Conservation (phyloP, 1,140 invertebrate genomes). For the Doryteuthis pealeii region DNA sequence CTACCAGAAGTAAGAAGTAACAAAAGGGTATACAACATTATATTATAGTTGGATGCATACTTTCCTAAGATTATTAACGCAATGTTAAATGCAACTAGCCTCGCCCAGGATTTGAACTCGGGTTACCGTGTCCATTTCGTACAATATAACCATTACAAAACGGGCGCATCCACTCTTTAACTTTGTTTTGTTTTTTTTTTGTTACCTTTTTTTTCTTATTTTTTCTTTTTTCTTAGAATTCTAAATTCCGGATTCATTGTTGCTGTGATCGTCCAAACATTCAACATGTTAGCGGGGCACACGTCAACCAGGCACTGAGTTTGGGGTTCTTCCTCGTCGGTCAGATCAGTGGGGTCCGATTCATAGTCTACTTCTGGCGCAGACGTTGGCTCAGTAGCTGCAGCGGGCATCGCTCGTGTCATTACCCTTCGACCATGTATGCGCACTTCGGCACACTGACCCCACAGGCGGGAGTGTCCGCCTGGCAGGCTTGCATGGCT, state of each 20-base stretch:
- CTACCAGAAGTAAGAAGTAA: too few species aligned
- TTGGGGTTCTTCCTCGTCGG: conserved; percentile 65
- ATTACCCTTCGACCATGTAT: conserved; percentile 29
- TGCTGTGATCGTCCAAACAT: conserved; percentile 37
- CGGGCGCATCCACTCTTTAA: too few species aligned
- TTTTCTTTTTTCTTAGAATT: too few species aligned
- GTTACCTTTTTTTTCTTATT: too few species aligned
- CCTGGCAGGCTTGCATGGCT: conserved; percentile 73
- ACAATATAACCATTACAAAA: too few species aligned
- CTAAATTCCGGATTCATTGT: conserved; percentile 39
- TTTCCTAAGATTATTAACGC: too few species aligned
- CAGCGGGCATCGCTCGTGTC: conserved; percentile 35
- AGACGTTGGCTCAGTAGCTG: conserved; percentile 43
- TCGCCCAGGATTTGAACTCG: too few species aligned
- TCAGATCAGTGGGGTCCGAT: conserved; percentile 74
- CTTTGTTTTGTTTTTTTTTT: too few species aligned
- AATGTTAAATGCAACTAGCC: too few species aligned
- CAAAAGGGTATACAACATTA: too few species aligned
- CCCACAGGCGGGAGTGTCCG: conserved; percentile 32
- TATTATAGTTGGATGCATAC: too few species aligned
- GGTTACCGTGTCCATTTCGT: too few species aligned
- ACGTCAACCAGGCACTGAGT: conserved; percentile 55
- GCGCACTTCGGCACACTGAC: conserved; percentile 35
- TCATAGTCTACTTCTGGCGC: conserved; percentile 62
- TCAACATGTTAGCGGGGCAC: conserved; percentile 46